Conservation (phyloP, 37 sponge, comb jelly and placozoan genomes). For the Agelas oroides region DNA sequence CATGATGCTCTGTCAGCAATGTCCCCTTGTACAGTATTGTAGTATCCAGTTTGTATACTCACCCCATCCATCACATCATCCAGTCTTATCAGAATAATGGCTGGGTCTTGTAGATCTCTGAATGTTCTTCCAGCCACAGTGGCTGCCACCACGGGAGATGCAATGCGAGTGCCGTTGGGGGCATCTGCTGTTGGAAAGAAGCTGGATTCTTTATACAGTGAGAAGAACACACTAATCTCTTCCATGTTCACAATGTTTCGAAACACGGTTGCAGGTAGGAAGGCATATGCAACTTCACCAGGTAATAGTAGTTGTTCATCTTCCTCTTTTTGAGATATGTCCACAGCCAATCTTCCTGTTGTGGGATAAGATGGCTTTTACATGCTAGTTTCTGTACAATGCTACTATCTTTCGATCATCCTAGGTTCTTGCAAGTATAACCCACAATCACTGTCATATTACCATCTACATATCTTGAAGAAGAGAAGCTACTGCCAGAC, state of each 20-base stretch:
- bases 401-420: too few relatives aligned
- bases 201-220: not conserved
- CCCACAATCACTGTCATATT: too few relatives aligned
- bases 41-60: slow-evolving; percentile 3
- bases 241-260: not conserved
- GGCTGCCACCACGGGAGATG: slow-evolving; percentile 21
- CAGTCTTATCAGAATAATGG: not conserved
- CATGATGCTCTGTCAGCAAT: too few relatives aligned
- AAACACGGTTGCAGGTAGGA: slow-evolving; percentile 18
- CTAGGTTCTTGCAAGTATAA: too few relatives aligned
- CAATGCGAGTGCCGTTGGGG: not conserved
- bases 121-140: slow-evolving; percentile 3
- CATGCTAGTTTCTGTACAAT: too few relatives aligned
- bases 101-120: not conserved
- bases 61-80: not conserved
- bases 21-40: too few relatives aligned
- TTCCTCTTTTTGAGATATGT: too few relatives aligned
- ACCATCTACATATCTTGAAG: not conserved
- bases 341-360: too few relatives aligned
- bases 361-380: too few relatives aligned
- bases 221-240: slow-evolving; percentile 1
- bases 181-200: not conserved
- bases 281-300: not conserved
- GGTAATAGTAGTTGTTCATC: too few relatives aligned
- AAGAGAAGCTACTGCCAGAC: not conserved